Conservation (phyloP, 1,140 invertebrate species). For the Drosophila baimaii region DNA sequence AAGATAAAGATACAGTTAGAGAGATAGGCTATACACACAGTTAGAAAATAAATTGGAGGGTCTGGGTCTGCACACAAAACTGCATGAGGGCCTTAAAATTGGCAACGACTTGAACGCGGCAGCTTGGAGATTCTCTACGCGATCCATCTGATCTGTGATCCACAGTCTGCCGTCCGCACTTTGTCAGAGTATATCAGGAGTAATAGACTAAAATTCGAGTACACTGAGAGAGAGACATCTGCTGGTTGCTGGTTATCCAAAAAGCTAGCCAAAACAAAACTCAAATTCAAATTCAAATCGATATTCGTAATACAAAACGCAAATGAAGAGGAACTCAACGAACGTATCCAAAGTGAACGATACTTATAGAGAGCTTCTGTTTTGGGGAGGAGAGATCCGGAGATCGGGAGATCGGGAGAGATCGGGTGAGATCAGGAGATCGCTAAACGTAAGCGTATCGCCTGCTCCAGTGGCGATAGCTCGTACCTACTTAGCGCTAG, state of each 20-base stretch:
- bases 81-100: slow-evolving; percentile 77
- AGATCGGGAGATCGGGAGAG: slow-evolving; percentile 3
- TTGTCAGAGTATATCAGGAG: slow-evolving; percentile 84
- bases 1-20: not conserved
- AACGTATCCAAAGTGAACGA: slow-evolving; percentile 38
- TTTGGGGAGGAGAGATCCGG: not conserved
- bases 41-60: not conserved
- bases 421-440: too few species aligned
- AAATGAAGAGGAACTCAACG: slow-evolving; percentile 43
- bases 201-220: slow-evolving; percentile 84
- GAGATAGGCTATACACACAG: not conserved
- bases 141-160: slow-evolving; percentile 36
- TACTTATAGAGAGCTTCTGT: slow-evolving; percentile 41
- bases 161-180: slow-evolving; percentile 51
- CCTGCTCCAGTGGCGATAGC: slow-evolving; percentile 26
- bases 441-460: slow-evolving; percentile 22
- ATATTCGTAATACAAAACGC: slow-evolving; percentile 47
- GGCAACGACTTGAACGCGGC: slow-evolving; percentile 75
- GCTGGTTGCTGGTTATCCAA: slow-evolving; percentile 56
- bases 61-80: slow-evolving; percentile 48
- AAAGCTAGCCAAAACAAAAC: slow-evolving; percentile 70
- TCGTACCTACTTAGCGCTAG: slow-evolving; percentile 52
- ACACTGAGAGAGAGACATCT: slow-evolving; percentile 68
- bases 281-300: slow-evolving; percentile 52
- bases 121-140: slow-evolving; percentile 38